Evolutionary conservation across 2,888 invertebrate species (phyloP).

Genomic region (Homarus gammarus): DNA sequence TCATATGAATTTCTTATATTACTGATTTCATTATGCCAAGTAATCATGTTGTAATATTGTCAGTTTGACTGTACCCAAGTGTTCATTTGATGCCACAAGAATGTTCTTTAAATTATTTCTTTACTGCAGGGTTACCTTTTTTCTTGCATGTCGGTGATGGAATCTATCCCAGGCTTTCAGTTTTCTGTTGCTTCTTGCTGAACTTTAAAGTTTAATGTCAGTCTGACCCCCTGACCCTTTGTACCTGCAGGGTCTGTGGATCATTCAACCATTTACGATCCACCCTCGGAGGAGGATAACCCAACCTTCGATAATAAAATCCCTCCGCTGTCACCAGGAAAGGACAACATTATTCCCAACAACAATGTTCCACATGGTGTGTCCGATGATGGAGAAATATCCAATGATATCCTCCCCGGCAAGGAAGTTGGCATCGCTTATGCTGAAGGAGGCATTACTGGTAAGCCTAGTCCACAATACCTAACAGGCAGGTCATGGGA

Average conservation of each 20-base stretch:
- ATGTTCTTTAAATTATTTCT: constrained; percentile 27
- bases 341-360: constrained; percentile 28
- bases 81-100: constrained; percentile 9
- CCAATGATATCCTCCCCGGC: constrained; percentile 60
- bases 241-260: constrained; percentile 63
- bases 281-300: constrained; percentile 57
- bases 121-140: constrained; percentile 47
- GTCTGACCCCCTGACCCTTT: constrained; percentile 33
- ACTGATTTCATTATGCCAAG: not conserved
- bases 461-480: constrained; percentile 77
- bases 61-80: not conserved
- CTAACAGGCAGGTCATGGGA: constrained; percentile 70
- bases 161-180: constrained; percentile 31
- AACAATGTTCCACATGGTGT: constrained; percentile 24
- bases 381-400: constrained; percentile 39
- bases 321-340: constrained; percentile 47
- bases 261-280: constrained; percentile 67
- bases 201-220: not conserved
- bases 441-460: constrained; percentile 79
- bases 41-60: not conserved
- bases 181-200: not conserved
- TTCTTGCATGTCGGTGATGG: constrained; percentile 64
- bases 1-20: not conserved
- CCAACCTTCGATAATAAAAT: constrained; percentile 60
- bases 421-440: constrained; percentile 80